Conservation (phyloP, 1,140 invertebrate species). For the Acyrthosiphon pisum region DNA sequence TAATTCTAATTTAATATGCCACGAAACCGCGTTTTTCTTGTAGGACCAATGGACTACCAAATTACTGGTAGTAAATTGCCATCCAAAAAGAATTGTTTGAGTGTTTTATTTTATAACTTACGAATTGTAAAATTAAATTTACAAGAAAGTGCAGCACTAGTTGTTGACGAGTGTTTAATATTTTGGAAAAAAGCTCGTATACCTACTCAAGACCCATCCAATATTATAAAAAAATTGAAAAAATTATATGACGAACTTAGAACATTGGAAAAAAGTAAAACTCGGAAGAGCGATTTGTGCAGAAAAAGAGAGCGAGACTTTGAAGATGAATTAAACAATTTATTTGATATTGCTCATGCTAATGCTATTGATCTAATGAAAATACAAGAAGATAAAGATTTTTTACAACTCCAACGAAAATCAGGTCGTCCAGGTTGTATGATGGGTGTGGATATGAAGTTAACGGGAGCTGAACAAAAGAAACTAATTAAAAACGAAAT, state of each 20-base stretch:
- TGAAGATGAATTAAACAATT: neutral
- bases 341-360: neutral
- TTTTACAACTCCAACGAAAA: slow-evolving; percentile 14
- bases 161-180: neutral
- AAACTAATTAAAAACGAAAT: neutral
- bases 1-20: neutral
- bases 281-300: neutral
- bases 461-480: neutral
- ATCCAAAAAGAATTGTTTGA: neutral
- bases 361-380: neutral
- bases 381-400: slow-evolving; percentile 8
- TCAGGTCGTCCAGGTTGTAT: neutral
- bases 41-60: neutral
- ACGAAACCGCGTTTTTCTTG: neutral
- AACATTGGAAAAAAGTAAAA: neutral
- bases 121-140: neutral
- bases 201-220: neutral
- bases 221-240: slow-evolving; percentile 8
- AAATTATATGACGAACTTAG: neutral
- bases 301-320: neutral
- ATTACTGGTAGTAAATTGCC: slow-evolving; percentile 12
- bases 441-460: slow-evolving; percentile 9
- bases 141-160: neutral
- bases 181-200: neutral
- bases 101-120: slow-evolving; percentile 9